phyloP scores from a whole-genome alignment of 2,113 vertebrate genomes.

The Rhombomys opimus region DNA sequence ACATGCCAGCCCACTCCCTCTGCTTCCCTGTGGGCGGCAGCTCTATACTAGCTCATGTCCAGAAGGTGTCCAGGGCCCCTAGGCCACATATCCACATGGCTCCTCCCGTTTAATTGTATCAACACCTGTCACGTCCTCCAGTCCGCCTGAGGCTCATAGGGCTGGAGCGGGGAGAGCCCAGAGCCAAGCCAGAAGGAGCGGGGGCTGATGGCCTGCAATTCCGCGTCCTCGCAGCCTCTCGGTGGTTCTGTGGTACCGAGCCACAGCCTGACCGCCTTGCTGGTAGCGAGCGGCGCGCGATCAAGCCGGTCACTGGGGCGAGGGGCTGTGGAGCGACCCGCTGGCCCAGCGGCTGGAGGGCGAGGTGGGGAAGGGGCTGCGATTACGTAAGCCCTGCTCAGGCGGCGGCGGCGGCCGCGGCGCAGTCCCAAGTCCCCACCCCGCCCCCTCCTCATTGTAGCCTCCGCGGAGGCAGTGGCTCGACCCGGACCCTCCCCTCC shows the following conservation, averaged over 20 bases:
- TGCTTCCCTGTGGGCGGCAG: background rate
- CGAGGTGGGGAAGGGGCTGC: constrained; percentile 63
- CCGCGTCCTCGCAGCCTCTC: background rate
- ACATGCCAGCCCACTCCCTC: background rate
- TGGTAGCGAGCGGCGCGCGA: background rate
- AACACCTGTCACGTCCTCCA: constrained; percentile 44
- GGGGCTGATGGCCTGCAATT: background rate
- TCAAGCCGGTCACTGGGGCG: background rate
- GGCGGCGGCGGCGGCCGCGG: constrained; percentile 36
- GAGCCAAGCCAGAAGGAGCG: background rate
- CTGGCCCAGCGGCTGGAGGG: background rate
- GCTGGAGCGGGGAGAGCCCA: background rate
- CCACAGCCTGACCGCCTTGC: background rate
- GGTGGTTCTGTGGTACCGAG: background rate
- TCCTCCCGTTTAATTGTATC: background rate
- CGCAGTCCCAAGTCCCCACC: constrained; percentile 38
- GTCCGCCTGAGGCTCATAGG: background rate
- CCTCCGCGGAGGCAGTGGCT: background rate
- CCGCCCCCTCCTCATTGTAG: constrained; percentile 59
- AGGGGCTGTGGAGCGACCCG: background rate
- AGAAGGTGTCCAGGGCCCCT: constrained; percentile 33
- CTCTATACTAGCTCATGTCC: background rate
- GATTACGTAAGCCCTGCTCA: constrained; percentile 78
- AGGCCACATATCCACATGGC: background rate
- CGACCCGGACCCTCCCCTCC: constrained; percentile 24